phyloP scores from a whole-genome alignment of 30 jellyfish, hydroid and myxozoan genomes.

The Rhopilema esculentum region DNA sequence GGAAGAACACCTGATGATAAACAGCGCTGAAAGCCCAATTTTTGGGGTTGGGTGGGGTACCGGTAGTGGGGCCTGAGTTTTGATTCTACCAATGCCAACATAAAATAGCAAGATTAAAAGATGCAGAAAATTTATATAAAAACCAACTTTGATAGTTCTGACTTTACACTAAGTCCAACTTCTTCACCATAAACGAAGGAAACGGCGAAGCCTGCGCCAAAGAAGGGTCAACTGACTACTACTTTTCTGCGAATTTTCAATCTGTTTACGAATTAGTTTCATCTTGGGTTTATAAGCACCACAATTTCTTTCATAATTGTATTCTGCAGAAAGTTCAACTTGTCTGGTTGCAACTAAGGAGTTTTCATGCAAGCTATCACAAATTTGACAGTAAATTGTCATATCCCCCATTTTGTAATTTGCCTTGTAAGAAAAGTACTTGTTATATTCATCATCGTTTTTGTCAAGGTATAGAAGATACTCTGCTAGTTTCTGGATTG shows the following conservation, averaged over 20 bases:
- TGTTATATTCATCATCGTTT: slow-evolving; percentile 83
- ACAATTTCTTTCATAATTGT: slow-evolving; percentile 28
- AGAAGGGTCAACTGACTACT: neutral
- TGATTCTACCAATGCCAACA: no score
- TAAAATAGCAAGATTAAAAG: no score
- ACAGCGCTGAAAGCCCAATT: no score
- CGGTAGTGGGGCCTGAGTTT: no score
- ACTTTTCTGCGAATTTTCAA: slow-evolving; percentile 25
- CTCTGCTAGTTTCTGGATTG: slow-evolving; percentile 84
- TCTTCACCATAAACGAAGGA: neutral
- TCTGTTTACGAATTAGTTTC: slow-evolving; percentile 17
- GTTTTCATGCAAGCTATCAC: slow-evolving; percentile 23
- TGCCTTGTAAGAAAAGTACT: slow-evolving; percentile 79
- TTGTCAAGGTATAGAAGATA: slow-evolving; percentile 70
- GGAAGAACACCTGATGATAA: no score
- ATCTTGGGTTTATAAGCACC: neutral
- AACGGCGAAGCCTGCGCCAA: neutral
- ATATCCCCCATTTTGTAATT: slow-evolving; percentile 21
- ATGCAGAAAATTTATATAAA: no score
- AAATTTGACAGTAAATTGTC: slow-evolving; percentile 40
- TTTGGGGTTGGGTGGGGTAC: no score
- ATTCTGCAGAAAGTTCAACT: slow-evolving; percentile 38
- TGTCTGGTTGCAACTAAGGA: neutral
- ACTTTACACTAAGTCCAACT: neutral
- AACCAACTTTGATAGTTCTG: no score